These are phyloP conservation scores for Drosophila formosana DNA, from an alignment of 2,888 invertebrate genomes.

Conservation along the genomic window DNA sequence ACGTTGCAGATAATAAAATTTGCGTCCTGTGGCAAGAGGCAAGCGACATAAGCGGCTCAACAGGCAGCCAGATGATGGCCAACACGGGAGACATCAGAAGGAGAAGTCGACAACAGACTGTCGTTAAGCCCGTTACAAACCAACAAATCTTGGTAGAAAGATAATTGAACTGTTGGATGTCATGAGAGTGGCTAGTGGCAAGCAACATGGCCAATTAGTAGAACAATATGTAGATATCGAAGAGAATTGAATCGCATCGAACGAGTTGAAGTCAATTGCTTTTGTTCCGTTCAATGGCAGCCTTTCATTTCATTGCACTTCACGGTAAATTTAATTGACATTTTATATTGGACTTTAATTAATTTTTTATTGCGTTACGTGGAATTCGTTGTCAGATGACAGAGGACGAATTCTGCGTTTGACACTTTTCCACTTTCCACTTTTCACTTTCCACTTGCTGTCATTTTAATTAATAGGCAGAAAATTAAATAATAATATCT, in stretches of 20 bases:
- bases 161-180: conserved; percentile 31
- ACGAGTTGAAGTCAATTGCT: conserved; percentile 29
- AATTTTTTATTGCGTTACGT: conserved; percentile 39
- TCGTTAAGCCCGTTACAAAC: conserved; percentile 17
- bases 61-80: conserved; percentile 26
- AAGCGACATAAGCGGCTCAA: conserved; percentile 64
- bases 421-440: conserved; percentile 32
- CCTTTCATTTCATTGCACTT: conserved; percentile 19
- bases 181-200: conserved; percentile 17
- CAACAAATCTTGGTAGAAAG: conserved; percentile 19
- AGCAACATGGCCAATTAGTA: conserved; percentile 59
- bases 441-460: background rate
- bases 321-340: conserved; percentile 47
- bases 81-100: background rate
- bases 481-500: conserved; percentile 39
- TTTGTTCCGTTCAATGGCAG: conserved; percentile 13
- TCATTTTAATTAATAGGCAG: conserved; percentile 40
- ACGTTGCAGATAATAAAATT: conserved; percentile 58
- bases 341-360: conserved; percentile 39
- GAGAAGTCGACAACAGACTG: conserved; percentile 1
- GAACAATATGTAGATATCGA: conserved; percentile 23
- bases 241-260: conserved; percentile 1
- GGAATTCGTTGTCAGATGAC: background rate
- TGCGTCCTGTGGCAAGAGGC: conserved; percentile 49
- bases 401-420: conserved; percentile 24